Evolutionary conservation across 2,888 invertebrate species (phyloP), one percentile per base, ranked within the genome.

Genomic region (Ernsta delagoae): DNA sequence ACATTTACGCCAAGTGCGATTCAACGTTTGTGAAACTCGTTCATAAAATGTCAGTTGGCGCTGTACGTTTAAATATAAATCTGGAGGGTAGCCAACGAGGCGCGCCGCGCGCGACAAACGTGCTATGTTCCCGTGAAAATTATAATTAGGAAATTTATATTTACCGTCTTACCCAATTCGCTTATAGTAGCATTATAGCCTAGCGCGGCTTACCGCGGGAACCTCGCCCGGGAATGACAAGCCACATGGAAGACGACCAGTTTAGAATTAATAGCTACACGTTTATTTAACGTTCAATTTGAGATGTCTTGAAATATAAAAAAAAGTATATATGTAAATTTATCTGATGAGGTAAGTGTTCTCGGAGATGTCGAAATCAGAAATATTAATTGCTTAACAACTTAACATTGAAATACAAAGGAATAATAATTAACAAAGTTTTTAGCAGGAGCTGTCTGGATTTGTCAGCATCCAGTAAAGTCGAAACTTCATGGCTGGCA

Each of bases 101-200:
- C 24, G 24, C 24, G 24, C 24, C 81, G 77, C 77, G 81, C 79
- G 84, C 81, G 86, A 86, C 79, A 75, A 73, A 80, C 82, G 82
- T 79, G 78, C 75, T 59, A 77, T 78, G 84, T 87, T 89, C 86
- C 84, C 86, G 84, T 87, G 85, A 86, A 90, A 85, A 89, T 88
- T 89, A 91, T 88, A 88, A 90, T 91, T 90, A 90, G 88, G 86
- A 85, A 86, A 87, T 85, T 82, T 88, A 88, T 85, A 86, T 88
- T 82, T 83, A 81, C 83, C 64, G 59, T 76, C 77, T 81, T 81
- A 81, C 81, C 78, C 77, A 77, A 81, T 81, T 80, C 77, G 77
- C 76, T 72, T 73, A 70, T 70, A 73, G 66, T 61, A 67, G 72
- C 68, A 66, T 59, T 67, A 65, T 67, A 65, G 53, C 64, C 60